phyloP scores from a whole-genome alignment of 2,888 invertebrate genomes.

The Oxycera nigricornis region DNA sequence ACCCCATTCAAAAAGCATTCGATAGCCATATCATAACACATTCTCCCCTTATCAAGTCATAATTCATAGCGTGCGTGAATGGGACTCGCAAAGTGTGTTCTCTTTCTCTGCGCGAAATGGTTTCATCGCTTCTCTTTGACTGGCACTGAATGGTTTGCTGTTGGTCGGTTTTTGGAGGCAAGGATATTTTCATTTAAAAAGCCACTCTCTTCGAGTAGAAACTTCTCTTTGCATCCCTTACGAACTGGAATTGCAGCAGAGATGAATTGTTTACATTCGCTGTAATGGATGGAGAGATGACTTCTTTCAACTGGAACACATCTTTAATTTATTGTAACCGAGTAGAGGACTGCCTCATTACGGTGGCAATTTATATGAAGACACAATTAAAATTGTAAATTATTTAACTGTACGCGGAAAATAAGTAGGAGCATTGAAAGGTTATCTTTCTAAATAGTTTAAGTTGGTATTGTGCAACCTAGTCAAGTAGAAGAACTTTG shows the following conservation, averaged over 20 bases:
- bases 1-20: background rate
- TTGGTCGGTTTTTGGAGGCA: background rate
- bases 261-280: constrained; percentile 31
- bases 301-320: constrained; percentile 21
- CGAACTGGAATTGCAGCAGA: background rate
- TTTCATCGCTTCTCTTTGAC: background rate
- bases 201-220: background rate
- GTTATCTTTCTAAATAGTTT: no score
- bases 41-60: constrained; percentile 24
- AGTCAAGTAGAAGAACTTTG: no score
- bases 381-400: no score
- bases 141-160: background rate
- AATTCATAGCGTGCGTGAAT: constrained; percentile 27
- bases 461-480: no score
- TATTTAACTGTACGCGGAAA: no score
- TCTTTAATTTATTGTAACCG: background rate
- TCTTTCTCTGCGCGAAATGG: background rate
- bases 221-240: constrained; percentile 1
- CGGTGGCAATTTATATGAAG: no score
- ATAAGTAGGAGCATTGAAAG: no score
- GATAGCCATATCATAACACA: constrained; percentile 13
- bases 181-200: background rate
- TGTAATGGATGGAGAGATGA: constrained; percentile 38
- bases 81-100: background rate
- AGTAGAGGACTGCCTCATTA: no score